Conservation (phyloP, 1,140 invertebrate species). For the Drosophila equinoxialis region DNA sequence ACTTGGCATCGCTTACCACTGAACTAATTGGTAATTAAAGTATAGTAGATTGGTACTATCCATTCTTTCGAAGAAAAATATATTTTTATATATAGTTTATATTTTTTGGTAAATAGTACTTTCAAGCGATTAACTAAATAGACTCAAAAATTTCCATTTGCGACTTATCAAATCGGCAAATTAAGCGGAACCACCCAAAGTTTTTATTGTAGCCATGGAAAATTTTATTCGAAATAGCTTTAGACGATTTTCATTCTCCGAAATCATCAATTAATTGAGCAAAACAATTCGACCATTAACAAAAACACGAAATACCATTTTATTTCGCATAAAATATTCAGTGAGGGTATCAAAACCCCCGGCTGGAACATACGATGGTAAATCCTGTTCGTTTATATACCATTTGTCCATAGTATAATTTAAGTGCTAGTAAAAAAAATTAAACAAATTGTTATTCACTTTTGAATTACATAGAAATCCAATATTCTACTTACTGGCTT, state of each 20-base stretch:
- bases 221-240: neutral
- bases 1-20: too few species aligned
- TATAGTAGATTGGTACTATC: too few species aligned
- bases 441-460: too few species aligned
- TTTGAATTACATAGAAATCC: neutral
- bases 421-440: conserved; percentile 14
- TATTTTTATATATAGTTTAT: too few species aligned
- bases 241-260: neutral
- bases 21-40: too few species aligned
- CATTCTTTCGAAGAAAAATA: too few species aligned
- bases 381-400: conserved; percentile 35
- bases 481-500: conserved; percentile 42
- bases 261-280: neutral
- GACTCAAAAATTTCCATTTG: neutral
- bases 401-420: conserved; percentile 33
- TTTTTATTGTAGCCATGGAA: neutral
- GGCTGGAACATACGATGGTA: conserved; percentile 37
- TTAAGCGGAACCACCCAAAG: neutral
- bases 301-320: neutral
- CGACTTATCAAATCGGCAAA: neutral
- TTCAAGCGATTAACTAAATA: neutral
- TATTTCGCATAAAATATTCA: conserved; percentile 34
- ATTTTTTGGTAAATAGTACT: neutral
- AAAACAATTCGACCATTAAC: neutral
- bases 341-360: conserved; percentile 20